Percentiles rank a stretch among this genome's conserved stretches.
These are phyloP conservation scores for Helicoverpa zea DNA, from an alignment of 1,140 invertebrate genomes.

Conservation along the genomic window DNA sequence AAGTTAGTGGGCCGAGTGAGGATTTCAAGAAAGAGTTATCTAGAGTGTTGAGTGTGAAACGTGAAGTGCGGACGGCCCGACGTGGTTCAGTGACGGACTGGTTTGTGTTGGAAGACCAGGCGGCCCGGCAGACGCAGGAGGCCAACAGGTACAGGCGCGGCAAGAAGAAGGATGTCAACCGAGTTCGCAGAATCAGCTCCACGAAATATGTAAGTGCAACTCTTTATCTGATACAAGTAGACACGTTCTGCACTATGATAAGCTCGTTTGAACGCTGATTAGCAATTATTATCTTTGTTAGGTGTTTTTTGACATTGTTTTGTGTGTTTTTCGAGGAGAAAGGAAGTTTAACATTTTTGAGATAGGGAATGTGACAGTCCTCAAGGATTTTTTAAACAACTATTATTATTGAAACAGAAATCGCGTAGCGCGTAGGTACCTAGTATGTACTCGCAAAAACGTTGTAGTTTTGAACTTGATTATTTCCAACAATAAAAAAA, in stretches of 20 bases:
- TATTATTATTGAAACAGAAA: no score
- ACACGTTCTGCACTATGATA: slow-evolving; percentile 28
- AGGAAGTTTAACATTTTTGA: neutral
- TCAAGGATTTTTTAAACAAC: no score
- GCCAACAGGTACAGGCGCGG: slow-evolving; percentile 72
- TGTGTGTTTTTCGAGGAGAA: neutral
- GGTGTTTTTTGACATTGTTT: slow-evolving; percentile 15
- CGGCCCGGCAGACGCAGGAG: slow-evolving; percentile 25
- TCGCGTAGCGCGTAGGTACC: no score
- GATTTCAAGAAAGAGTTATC: slow-evolving; percentile 77
- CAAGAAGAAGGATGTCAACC: slow-evolving; percentile 74
- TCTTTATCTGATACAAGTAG: slow-evolving; percentile 40
- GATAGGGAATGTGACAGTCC: neutral
- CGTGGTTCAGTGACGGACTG: slow-evolving; percentile 81
- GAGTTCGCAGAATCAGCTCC: slow-evolving; percentile 80
- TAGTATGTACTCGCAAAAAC: neutral
- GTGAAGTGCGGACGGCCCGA: slow-evolving; percentile 60
- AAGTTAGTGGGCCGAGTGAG: slow-evolving; percentile 73
- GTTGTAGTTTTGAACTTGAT: no score
- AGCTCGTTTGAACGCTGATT: slow-evolving; percentile 28
- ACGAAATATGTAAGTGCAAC: slow-evolving; percentile 83
- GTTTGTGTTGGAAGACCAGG: slow-evolving; percentile 79
- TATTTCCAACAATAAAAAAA: no score
- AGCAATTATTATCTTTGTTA: slow-evolving; percentile 31
- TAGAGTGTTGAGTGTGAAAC: slow-evolving; percentile 65